phyloP scores from a whole-genome alignment of 2,113 vertebrate species.

The Rallus limicola region DNA sequence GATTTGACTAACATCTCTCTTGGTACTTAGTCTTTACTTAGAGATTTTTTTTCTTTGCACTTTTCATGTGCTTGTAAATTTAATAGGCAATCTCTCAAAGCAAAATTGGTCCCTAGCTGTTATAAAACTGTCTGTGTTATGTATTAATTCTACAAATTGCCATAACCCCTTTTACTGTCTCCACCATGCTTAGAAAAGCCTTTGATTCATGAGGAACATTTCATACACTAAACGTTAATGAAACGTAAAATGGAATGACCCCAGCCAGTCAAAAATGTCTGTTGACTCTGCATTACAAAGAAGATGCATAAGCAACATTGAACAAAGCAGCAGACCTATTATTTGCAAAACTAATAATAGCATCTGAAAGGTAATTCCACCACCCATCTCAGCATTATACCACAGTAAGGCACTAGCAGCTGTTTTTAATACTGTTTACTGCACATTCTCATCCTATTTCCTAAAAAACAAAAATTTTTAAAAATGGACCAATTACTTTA shows the following conservation, averaged over 20 bases:
- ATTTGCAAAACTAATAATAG: not conserved
- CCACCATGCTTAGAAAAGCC: not conserved
- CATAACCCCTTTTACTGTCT: not conserved
- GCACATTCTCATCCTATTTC: not conserved
- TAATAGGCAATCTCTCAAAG: not conserved
- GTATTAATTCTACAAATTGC: not conserved
- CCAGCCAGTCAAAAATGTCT: not conserved
- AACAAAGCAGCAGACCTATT: not conserved
- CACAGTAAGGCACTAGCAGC: not conserved
- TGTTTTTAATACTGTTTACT: not conserved
- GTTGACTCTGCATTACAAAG: not conserved
- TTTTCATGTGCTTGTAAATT: not conserved
- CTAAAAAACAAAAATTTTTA: not conserved
- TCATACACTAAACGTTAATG: not conserved
- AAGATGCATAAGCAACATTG: not conserved
- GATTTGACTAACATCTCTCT: not conserved
- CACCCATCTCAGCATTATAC: not conserved
- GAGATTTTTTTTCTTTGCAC: not conserved
- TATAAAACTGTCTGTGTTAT: not conserved
- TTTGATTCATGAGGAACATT: not conserved
- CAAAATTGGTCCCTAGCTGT: not conserved
- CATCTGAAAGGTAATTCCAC: not conserved
- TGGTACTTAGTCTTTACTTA: not conserved
- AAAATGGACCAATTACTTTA: not conserved
- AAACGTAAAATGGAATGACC: not conserved